Evolutionary conservation across 1,140 invertebrate species (phyloP), one percentile per base, ranked within the genome.

Genomic region (Mizuhopecten yessoensis): DNA sequence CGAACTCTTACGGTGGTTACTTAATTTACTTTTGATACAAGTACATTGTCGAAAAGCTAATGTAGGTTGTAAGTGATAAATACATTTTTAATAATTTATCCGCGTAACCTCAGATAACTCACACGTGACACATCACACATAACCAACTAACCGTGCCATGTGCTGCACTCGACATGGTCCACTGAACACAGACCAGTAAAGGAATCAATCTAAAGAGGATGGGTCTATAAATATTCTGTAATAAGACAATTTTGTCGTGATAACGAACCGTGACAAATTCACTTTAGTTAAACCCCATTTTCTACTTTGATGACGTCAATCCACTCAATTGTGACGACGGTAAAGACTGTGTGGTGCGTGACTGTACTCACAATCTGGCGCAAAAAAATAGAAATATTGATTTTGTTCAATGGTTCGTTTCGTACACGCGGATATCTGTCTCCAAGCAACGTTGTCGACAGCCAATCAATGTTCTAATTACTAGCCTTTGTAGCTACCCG

Each of bases 381-480:
- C 57, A 75, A 75, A n/a, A n/a, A 57, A 75, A 75, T 75, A 75
- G 57, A 75, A 75, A 3, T 75, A 75, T 75, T 75, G 57, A 75
- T 75, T 29, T 29, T 75, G 57, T 29, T 75, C 57, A 75, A 75
- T 17, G 57, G 29, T 75, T 29, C 57, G 57, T 75, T 75, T 75
- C 57, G n/a, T 75, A 75, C n/a, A 75, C n/a, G 57, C 57, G n/a
- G 57, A 75, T 75, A 75, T 75, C 57, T 75, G 57, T 75, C 57
- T 75, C 57, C 57, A 75, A 75, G 57, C 57, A 75, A 75, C 57
- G n/a, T 75, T 75, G 57, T 75, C 57, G 57, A 75, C 23, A 75
- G 17, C 57, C 57, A 75, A 75, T 75, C 57, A 75, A 75, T 75
- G 57, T n/a, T 75, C 23, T 75, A 75, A 75, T 75, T 75, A 29